phyloP scores from a whole-genome alignment of 1,140 invertebrate genomes.

The Hesperophylax magnus region DNA sequence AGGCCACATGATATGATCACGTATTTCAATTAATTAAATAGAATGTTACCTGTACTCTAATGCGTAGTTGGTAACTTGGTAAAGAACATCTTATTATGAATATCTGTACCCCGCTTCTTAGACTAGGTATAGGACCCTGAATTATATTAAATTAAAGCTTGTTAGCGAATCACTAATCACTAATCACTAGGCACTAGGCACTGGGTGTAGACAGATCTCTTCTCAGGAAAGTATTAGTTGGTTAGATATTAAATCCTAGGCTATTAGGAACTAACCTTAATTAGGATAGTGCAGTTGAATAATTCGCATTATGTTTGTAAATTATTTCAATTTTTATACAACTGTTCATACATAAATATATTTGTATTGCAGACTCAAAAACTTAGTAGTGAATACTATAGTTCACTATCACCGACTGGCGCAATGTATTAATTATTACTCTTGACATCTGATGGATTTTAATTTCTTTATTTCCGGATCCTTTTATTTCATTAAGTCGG shows the following conservation, averaged over 20 bases:
- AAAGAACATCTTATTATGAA: not conserved
- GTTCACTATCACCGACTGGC: not conserved
- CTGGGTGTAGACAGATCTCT: not conserved
- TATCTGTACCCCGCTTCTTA: constrained; percentile 31
- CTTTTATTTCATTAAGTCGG: no score
- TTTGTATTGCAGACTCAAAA: not conserved
- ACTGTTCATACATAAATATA: constrained; percentile 2
- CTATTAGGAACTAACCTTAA: constrained; percentile 27
- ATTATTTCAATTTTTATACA: constrained; percentile 23
- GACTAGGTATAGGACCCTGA: constrained; percentile 4
- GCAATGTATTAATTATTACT: not conserved
- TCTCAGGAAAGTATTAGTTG: constrained; percentile 41
- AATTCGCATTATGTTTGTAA: not conserved
- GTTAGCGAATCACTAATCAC: constrained; percentile 44
- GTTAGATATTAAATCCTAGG: constrained; percentile 6
- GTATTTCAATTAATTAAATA: constrained; percentile 6
- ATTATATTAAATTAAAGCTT: constrained; percentile 29
- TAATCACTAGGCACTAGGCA: constrained; percentile 21
- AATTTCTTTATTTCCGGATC: not conserved
- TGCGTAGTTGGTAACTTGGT: not conserved
- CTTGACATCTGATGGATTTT: not conserved
- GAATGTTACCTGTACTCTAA: constrained; percentile 19
- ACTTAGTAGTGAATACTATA: constrained; percentile 10
- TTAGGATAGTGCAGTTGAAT: not conserved
- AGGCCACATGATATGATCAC: constrained; percentile 36